Base-by-base conservation (phyloP, 2,888 invertebrate species). In the Lycophotia porphyrea region DNA sequence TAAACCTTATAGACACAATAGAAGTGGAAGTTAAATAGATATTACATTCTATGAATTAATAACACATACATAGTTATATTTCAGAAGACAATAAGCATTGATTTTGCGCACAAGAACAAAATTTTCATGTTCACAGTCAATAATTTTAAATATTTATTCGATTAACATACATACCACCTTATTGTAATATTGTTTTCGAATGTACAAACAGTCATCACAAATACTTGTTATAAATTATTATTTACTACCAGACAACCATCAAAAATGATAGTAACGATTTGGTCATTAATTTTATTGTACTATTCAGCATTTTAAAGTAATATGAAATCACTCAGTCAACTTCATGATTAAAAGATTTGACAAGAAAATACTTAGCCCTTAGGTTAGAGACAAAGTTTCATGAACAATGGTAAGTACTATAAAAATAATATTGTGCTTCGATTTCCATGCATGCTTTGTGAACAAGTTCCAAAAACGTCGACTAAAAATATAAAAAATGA, bases 221-320 rank as follows among this genome's bases (percentile, higher is more conserved):
- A 86, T 85, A 77, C 81, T 85, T 82, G 84, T 87, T 76, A 85
- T 78, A 90, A 87, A 84, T 87, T 84, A 84, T 84, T 87, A 85
- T 64, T 82, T 61, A 85, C 84, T 84, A 87, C 81, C 71, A 80
- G 74, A 86, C 74, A 86, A 85, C 80, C 78, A 86, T 84, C 80
- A 78, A 85, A 82, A 87, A 84, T 82, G 80, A 85, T 87, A 84
- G 84, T 80, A 87, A 86, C 87, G 83, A 81, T 87, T 94, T 94
- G 93, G 93, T 95, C 93, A 90, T 89, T 31, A 31, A 58, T 58
- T 93, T 95, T 95, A 94, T 95, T 95, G 95, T 95, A 94, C 94
- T 94, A 87, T 92, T 93, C 92, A 94, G 93, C 92, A 85, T 84
- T 77, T 64, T 47, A 69, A 83, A 73, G 47, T 66, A 82, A 80